Percentiles rank a stretch among this genome's conserved stretches.
Conservation (phyloP, 2,113 vertebrate genomes). For the Natator depressus region DNA sequence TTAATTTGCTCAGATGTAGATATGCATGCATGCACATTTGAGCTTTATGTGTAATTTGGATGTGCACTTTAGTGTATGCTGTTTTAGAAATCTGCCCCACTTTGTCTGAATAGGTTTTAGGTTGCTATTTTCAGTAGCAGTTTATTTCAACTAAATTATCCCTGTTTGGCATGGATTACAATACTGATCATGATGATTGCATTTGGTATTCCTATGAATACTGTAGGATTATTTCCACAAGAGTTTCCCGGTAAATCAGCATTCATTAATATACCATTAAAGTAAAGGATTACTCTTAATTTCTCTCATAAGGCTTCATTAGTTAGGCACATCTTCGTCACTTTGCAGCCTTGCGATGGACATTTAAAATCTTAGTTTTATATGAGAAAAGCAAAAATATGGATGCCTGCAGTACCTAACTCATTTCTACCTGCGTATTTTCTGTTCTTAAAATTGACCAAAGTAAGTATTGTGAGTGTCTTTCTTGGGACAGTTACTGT, state of each 20-base stretch:
- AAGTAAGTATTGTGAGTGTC: background rate
- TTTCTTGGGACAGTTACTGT: background rate
- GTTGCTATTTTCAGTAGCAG: background rate
- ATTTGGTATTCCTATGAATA: background rate
- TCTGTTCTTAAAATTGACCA: background rate
- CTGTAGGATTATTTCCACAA: background rate
- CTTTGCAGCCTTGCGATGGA: background rate
- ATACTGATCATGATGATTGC: background rate
- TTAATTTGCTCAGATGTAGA: background rate
- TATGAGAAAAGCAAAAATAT: background rate
- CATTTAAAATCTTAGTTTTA: background rate
- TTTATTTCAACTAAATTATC: background rate
- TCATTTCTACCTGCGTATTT: background rate
- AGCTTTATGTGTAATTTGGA: background rate
- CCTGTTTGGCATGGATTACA: background rate
- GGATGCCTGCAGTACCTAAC: background rate
- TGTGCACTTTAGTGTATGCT: accelerated
- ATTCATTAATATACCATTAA: background rate
- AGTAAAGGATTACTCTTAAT: background rate
- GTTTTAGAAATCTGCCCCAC: background rate
- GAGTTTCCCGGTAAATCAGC: background rate
- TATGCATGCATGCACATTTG: background rate
- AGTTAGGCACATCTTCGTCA: background rate
- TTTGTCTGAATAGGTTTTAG: background rate
- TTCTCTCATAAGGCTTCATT: background rate